These are phyloP conservation scores for Callorhinus ursinus DNA, from an alignment of 2,113 vertebrate genomes.

Conservation along the genomic window DNA sequence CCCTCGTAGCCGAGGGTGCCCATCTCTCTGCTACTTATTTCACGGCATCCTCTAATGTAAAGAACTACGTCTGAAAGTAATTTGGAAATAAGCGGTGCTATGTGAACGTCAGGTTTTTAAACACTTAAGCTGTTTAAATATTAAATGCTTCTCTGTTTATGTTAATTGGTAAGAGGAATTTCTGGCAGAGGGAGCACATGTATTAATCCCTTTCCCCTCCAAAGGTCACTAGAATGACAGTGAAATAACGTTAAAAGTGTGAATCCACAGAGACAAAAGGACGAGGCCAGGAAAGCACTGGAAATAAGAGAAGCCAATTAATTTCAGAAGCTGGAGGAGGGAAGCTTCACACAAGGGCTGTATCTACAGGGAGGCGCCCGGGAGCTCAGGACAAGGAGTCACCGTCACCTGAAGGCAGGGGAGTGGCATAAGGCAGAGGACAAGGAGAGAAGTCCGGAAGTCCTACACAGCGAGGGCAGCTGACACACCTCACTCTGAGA, in stretches of 20 bases:
- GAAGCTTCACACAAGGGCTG: not conserved
- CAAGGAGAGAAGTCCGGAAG: not conserved
- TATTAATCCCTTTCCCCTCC: not conserved
- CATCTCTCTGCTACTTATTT: not conserved
- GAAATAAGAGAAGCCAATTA: not conserved
- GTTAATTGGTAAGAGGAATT: not conserved
- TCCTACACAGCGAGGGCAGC: fast-evolving
- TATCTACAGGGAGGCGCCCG: not conserved
- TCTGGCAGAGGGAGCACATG: not conserved
- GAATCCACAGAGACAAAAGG: not conserved
- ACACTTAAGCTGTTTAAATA: not conserved
- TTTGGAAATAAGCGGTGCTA: not conserved
- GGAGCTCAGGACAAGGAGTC: not conserved
- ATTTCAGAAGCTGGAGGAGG: not conserved
- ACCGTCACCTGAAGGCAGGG: not conserved
- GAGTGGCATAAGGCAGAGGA: not conserved
- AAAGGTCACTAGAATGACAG: not conserved
- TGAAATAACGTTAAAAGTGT: not conserved
- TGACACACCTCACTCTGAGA: not conserved
- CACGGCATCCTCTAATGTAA: too few relatives aligned
- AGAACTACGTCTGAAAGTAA: not conserved
- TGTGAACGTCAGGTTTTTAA: not conserved
- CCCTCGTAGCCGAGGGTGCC: fast-evolving
- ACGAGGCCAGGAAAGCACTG: not conserved
- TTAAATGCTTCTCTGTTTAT: not conserved